A percentile compares a stretch with the other conserved stretches of the same genome.
phyloP scores from a whole-genome alignment of 2,113 vertebrate genomes.

The Gymnobelideus leadbeateri region DNA sequence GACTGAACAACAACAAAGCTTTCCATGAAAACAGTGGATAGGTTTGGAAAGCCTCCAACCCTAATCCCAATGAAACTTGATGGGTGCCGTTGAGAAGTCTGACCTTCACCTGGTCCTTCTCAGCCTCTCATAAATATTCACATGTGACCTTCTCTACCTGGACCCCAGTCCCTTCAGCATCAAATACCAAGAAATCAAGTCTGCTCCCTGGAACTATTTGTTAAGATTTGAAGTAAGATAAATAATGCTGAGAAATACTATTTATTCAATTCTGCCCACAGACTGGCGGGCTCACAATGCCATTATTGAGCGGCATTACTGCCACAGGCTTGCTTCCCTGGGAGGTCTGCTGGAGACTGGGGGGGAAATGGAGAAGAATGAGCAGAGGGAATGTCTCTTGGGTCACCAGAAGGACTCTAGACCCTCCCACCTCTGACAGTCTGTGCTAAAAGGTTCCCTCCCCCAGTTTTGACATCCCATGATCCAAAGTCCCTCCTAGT shows the following conservation, averaged over 20 bases:
- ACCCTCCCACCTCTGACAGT: neutral
- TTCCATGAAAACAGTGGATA: neutral
- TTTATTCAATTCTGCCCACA: constrained; percentile 20
- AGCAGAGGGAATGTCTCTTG: neutral
- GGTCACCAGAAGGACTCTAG: neutral
- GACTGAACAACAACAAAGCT: neutral
- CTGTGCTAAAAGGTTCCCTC: neutral
- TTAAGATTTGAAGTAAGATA: constrained; percentile 16
- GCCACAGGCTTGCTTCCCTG: neutral
- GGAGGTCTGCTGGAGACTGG: neutral
- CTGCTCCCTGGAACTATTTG: constrained; percentile 6
- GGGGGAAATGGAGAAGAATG: neutral
- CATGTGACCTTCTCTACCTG: constrained; percentile 10
- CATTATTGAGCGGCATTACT: neutral
- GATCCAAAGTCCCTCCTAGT: neutral
- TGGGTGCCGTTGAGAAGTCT: neutral
- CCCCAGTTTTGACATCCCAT: neutral
- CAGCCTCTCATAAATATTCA: neutral
- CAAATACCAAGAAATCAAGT: constrained; percentile 26
- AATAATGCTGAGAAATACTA: constrained; percentile 12
- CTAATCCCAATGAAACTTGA: neutral
- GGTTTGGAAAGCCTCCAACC: neutral
- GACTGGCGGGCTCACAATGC: neutral
- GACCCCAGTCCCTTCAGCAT: neutral
- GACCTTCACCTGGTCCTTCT: neutral